Evolutionary conservation across 2,113 vertebrate species (phyloP), one percentile per base, ranked within the genome.

Genomic region (Pomatostomus ruficeps): DNA sequence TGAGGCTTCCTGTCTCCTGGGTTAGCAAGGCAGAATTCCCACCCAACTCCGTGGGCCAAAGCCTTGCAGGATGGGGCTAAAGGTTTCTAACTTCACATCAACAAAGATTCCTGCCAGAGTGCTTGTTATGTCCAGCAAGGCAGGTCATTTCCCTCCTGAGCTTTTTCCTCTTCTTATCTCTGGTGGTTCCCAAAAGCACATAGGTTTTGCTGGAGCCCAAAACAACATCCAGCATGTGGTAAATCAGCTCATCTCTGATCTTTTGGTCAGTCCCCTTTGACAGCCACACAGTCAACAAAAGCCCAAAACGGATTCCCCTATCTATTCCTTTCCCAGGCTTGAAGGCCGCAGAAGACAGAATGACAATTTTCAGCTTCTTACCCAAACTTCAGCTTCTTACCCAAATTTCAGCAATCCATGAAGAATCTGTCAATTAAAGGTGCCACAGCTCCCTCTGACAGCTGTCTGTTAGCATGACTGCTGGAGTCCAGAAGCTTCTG

Each of bases 231-330:
- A 65, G 49, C 80, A 88, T 40, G 70, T 11, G 62, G 81, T 79
- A 59, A 78, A 49, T 23, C 76, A 23, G 91, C 65, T 71, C 86
- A 67, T 42, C 91, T 81, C 89, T 96, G 91, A 76, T 73, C 95
- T 88, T 35, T 76, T 35, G 67, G 94, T 95, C 93, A 95, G 86
- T 94, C 78, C 81, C 89, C 95, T 96, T 35, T 93, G 91, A 85
- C 91, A 92, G 36, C 40, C 26, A 46, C 58, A 48, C 15, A 29
- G 59, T 95, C 83, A 92, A 93, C 65, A 95, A 78, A 91, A 87
- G 40, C n/a, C n/a, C n/a, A n/a, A n/a, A n/a, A n/a, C n/a, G n/a
- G n/a, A n/a, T n/a, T n/a, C n/a, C 31, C 14, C 42, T 35, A 4
- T 40, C 28, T 55, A 14, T 22, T 22, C 28, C 40, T 71, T 63